phyloP scores from a whole-genome alignment of 2,797 vertebrate genomes.

The Malurus splendens region DNA sequence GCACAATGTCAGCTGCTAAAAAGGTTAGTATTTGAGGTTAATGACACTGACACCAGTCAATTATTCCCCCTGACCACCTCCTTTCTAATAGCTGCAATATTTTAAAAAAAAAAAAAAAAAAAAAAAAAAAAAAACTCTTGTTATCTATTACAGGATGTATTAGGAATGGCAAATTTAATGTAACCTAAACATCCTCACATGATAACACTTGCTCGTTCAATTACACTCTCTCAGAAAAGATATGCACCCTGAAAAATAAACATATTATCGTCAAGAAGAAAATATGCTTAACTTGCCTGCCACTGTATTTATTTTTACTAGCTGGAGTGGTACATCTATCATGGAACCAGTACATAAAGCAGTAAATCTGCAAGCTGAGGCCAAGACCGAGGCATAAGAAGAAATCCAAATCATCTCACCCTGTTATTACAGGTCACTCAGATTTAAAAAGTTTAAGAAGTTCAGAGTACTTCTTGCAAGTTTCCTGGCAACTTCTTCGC shows the following conservation, averaged over 20 bases:
- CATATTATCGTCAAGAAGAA: not conserved
- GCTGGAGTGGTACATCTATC: not conserved
- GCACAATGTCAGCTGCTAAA: not conserved
- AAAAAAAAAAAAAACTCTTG: not conserved
- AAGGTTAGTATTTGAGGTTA: not conserved
- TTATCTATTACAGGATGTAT: not conserved
- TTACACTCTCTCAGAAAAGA: not conserved
- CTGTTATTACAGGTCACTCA: not conserved
- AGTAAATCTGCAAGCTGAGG: not conserved
- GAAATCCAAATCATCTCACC: not conserved
- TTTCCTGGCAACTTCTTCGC: not conserved
- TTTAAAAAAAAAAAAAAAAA: too few species aligned
- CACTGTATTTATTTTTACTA: not conserved
- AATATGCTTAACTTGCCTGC: not conserved
- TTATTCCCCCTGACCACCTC: not conserved
- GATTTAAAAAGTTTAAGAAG: not conserved
- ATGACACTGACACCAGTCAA: not conserved
- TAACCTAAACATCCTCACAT: not conserved
- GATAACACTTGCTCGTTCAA: not conserved
- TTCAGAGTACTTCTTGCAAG: not conserved
- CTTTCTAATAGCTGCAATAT: not conserved
- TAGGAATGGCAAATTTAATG: not conserved
- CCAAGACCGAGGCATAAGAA: not conserved
- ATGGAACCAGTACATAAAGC: not conserved
- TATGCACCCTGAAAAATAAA: fast-evolving